phyloP scores from a whole-genome alignment of 2,113 vertebrate species.

The Tragelaphus scriptus region DNA sequence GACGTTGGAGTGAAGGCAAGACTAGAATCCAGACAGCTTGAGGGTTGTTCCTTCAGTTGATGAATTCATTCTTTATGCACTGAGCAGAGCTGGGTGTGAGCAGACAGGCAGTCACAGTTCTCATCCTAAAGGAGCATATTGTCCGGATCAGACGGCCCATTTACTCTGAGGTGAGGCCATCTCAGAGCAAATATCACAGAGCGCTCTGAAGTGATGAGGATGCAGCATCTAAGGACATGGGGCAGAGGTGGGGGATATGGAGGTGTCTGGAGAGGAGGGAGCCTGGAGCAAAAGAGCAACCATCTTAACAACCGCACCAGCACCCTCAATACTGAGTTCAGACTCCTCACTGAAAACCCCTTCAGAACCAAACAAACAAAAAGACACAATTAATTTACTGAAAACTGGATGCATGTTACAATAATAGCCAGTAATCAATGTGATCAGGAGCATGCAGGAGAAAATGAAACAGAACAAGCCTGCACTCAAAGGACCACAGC shows the following conservation, averaged over 20 bases:
- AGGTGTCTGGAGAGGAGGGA: neutral
- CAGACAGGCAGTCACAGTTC: neutral
- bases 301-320: neutral
- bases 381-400: neutral
- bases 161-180: neutral
- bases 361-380: neutral
- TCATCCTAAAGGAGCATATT: neutral
- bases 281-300: neutral
- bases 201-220: neutral
- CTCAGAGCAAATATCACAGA: neutral
- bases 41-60: neutral
- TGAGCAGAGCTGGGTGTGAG: neutral
- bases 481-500: neutral
- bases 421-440: neutral
- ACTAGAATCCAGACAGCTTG: neutral
- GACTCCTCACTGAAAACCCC: neutral
- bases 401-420: neutral
- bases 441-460: neutral
- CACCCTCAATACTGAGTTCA: neutral
- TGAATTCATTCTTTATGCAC: neutral
- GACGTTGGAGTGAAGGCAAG: neutral
- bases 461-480: neutral
- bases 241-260: accelerated
- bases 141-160: neutral
- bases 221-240: neutral